Evolutionary conservation across 2,888 invertebrate genomes (phyloP).

Genomic region (Taphrorychus bicolor): DNA sequence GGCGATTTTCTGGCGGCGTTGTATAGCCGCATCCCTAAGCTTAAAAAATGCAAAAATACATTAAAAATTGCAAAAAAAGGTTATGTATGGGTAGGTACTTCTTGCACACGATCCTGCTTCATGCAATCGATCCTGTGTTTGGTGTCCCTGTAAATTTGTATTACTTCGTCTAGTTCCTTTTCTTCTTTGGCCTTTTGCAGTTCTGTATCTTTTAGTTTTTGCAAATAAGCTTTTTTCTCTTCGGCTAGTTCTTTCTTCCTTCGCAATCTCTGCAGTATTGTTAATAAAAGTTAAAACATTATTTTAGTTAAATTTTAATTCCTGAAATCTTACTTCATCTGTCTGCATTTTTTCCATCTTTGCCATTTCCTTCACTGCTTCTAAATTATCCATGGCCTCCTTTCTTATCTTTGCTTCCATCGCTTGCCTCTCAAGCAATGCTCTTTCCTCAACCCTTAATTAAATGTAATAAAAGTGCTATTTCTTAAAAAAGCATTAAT

Average conservation of each 20-base stretch:
- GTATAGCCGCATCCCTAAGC: slow-evolving; percentile 43
- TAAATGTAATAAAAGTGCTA: neutral
- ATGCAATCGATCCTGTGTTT: slow-evolving; percentile 59
- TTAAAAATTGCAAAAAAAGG: neutral
- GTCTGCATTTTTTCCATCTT: slow-evolving; percentile 55
- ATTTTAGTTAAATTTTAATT: neutral
- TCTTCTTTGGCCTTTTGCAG: slow-evolving; percentile 56
- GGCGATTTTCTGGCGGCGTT: slow-evolving; percentile 42
- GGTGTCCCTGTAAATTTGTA: slow-evolving; percentile 59
- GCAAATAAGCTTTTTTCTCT: slow-evolving; percentile 19
- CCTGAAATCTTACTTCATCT: slow-evolving; percentile 47
- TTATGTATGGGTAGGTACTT: slow-evolving; percentile 49
- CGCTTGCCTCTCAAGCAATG: slow-evolving; percentile 18
- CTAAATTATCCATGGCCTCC: slow-evolving; percentile 53
- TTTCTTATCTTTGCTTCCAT: slow-evolving; percentile 46
- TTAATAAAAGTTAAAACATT: neutral
- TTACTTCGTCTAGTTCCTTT: slow-evolving; percentile 59
- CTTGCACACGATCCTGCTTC: slow-evolving; percentile 56
- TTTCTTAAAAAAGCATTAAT: neutral
- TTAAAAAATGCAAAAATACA: slow-evolving; percentile 33
- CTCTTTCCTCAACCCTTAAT: slow-evolving; percentile 21
- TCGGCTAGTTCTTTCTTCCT: slow-evolving; percentile 31
- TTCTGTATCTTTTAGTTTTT: slow-evolving; percentile 49
- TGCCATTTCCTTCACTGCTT: slow-evolving; percentile 55
- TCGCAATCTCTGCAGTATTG: slow-evolving; percentile 35